Evolutionary conservation across 2,888 invertebrate species (phyloP), one percentile per base, ranked within the genome.

Genomic region (Ecdyonurus torrentis): DNA sequence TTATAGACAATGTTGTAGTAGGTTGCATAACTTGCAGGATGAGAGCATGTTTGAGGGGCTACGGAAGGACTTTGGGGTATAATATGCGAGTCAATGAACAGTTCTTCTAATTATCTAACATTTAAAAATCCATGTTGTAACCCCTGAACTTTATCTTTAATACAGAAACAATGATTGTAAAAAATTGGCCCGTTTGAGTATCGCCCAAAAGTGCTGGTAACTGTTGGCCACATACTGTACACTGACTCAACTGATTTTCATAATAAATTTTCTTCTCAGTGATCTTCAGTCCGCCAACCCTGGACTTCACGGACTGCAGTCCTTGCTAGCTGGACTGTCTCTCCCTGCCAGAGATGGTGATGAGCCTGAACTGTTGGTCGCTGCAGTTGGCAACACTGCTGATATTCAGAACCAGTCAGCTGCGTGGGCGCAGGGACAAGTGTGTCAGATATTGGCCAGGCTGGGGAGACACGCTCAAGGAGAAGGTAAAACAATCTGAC

Each of bases 291-390:
- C 63, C 3, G 59, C 24, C 25, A 59, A 84, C 71, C 78, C 79
- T 2, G 79, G 79, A 37, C 74, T 83, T 37, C 72, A 77, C 1
- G 79, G 80, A 25, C 70, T 83, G 1, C 77, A 81, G 66, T 72
- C 77, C 55, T 74, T 86, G 2, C 79, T 84, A 2, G 79, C 83
- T n/a, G 82, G 82, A 7, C 80, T 84, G 22, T 81, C 83, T 1
- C 70, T 83, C 23, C 78, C 83, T 5, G 77, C 79, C 63, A 81
- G 82, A 66, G 59, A 63, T 25, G 60, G 60, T 24, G 61, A 59
- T 20, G 61, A 61, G 20, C 25, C 25, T 10, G 59, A 23, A 18
- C 23, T 25, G 18, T 22, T 23, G n/a, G 55, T 55, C 7, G 55
- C 59, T 3, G 25, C 59, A 7, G 24, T 15, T 15, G 23, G 5